These are phyloP conservation scores for Polylopha cassiicola DNA, from an alignment of 2,888 invertebrate species.

Conservation along the genomic window DNA sequence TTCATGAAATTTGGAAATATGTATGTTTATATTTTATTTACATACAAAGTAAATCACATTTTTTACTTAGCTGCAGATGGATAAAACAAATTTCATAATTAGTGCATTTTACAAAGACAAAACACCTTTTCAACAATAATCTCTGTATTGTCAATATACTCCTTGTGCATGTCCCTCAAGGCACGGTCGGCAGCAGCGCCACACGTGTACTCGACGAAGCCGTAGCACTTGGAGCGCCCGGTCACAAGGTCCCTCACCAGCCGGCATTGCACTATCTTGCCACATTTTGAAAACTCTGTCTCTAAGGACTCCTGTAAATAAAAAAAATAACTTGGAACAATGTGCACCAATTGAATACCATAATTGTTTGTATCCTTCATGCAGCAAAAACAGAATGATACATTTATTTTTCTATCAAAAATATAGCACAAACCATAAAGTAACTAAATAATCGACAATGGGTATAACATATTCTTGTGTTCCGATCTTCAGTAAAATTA, in stretches of 20 bases:
- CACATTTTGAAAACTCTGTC: conserved; percentile 79
- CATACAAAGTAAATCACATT: no score
- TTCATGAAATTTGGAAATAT: no score
- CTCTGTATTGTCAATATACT: conserved; percentile 80
- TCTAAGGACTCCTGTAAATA: conserved; percentile 70
- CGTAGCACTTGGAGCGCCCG: conserved; percentile 88
- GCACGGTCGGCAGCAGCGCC: conserved; percentile 79
- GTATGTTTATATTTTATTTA: no score
- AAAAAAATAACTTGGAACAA: not conserved
- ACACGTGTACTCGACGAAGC: conserved; percentile 88
- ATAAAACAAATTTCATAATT: no score
- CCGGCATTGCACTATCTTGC: conserved; percentile 79
- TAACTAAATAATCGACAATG: no score
- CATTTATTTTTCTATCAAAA: no score
- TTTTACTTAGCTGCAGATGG: no score
- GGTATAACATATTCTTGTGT: no score
- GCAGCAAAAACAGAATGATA: no score
- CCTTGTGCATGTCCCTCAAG: conserved; percentile 76
- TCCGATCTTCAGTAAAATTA: no score
- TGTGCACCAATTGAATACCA: not conserved
- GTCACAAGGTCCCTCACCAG: conserved; percentile 89
- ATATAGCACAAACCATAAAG: no score
- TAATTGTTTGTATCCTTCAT: not conserved
- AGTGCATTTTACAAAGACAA: no score
- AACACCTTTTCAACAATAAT: conserved; percentile 84